phyloP scores from a whole-genome alignment of 2,113 vertebrate species.

The Asarcornis scutulata region DNA sequence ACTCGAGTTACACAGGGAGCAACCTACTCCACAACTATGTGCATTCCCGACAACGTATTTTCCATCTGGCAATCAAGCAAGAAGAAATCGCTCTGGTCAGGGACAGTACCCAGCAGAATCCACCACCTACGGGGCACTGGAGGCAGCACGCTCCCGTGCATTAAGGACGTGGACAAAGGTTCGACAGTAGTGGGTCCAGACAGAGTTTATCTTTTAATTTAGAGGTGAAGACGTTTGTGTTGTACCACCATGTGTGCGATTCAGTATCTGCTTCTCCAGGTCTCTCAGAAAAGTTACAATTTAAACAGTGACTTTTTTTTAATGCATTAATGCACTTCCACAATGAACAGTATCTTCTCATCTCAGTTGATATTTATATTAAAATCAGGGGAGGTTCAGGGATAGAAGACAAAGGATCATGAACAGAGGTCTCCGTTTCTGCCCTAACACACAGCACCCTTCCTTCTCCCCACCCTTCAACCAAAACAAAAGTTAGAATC shows the following conservation, averaged over 20 bases:
- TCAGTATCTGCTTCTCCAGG: background rate
- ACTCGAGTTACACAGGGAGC: accelerated
- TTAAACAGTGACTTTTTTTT: background rate
- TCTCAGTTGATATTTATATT: background rate
- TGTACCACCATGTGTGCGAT: no score
- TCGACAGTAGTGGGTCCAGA: background rate
- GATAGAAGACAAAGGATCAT: background rate
- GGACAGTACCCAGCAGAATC: background rate
- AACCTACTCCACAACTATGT: background rate
- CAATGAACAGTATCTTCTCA: background rate
- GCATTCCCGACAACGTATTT: background rate
- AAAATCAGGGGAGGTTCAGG: background rate
- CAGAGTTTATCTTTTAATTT: background rate
- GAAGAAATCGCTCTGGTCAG: background rate
- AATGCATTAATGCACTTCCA: background rate
- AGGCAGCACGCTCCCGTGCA: accelerated
- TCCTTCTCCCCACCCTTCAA: background rate
- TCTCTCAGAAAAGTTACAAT: background rate
- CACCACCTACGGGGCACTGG: background rate
- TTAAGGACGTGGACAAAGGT: background rate
- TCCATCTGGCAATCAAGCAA: background rate
- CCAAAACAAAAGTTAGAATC: background rate
- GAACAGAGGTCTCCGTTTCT: background rate
- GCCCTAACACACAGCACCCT: background rate
- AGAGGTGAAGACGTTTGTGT: no score